phyloP scores from a whole-genome alignment of 1,140 invertebrate species.

The Apis cerana region DNA sequence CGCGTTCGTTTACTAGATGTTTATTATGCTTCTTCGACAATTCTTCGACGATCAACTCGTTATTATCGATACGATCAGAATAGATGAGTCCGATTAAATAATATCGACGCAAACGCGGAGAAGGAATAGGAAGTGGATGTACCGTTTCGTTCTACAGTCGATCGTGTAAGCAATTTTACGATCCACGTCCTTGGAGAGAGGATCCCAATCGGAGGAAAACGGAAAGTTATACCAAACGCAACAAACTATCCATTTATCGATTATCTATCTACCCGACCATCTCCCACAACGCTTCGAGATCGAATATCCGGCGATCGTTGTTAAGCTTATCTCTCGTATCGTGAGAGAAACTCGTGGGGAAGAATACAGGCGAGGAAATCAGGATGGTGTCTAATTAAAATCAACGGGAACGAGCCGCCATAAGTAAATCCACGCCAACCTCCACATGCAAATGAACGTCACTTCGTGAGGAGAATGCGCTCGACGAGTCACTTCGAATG shows the following conservation, averaged over 20 bases:
- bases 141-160: conserved; percentile 10
- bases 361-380: not conserved
- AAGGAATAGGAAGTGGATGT: not conserved
- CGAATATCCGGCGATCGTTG: not conserved
- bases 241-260: not conserved
- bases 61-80: not conserved
- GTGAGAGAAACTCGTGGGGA: no score
- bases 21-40: no score
- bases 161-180: conserved; percentile 39
- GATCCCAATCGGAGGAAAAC: not conserved
- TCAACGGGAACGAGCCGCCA: conserved; percentile 5
- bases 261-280: not conserved
- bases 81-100: not conserved
- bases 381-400: conserved; percentile 22
- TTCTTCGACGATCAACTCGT: not conserved
- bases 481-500: not conserved
- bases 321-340: not conserved
- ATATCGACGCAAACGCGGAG: no score
- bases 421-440: conserved; percentile 31
- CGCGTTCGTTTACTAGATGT: no score
- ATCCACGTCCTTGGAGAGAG: not conserved
- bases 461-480: conserved; percentile 23
- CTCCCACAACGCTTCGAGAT: no score
- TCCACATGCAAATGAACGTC: conserved; percentile 32
- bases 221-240: not conserved